These are phyloP conservation scores for Novumbra hubbsi DNA, from an alignment of 2,797 vertebrate genomes.

Conservation along the genomic window DNA sequence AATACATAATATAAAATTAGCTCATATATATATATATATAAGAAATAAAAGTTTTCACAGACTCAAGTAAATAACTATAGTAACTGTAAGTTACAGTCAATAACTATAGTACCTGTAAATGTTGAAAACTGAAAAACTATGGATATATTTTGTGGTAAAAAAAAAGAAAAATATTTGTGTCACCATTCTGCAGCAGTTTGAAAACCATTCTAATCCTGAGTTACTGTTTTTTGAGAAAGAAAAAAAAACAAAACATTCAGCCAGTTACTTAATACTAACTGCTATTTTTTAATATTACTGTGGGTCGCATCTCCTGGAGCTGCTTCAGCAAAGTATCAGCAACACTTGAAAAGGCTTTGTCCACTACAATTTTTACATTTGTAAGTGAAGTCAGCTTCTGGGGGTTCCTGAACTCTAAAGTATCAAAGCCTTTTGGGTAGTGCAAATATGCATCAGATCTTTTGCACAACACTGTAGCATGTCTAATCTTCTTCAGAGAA, in stretches of 20 bases:
- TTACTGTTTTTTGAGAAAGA: conserved; percentile 37
- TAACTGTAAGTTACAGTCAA: conserved; percentile 16
- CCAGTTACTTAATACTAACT: conserved; percentile 24
- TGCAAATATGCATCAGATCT: conserved; percentile 38
- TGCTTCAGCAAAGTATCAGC: conserved; percentile 83
- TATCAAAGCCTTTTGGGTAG: conserved; percentile 66
- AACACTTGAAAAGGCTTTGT: conserved; percentile 77
- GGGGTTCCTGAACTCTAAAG: conserved; percentile 84
- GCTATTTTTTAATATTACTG: conserved; percentile 80
- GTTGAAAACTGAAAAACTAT: conserved; percentile 19
- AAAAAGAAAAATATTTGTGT: conserved; percentile 37
- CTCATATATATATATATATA: conserved; percentile 34
- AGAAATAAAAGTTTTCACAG: conserved; percentile 38
- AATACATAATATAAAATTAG: conserved; percentile 54
- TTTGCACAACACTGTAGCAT: conserved; percentile 46
- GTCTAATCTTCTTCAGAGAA: conserved; percentile 65
- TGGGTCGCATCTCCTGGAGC: conserved; percentile 92
- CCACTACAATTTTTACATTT: conserved; percentile 87
- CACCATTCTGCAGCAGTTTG: conserved; percentile 54
- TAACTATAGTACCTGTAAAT: conserved; percentile 24
- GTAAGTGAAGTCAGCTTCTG: conserved; percentile 79
- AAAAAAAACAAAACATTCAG: conserved; percentile 32
- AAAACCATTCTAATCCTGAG: conserved; percentile 60
- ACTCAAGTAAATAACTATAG: conserved; percentile 19
- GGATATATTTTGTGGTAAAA: conserved; percentile 27